Base-by-base conservation (phyloP, 2,797 vertebrate species). In the Loris lydekkerianus region DNA sequence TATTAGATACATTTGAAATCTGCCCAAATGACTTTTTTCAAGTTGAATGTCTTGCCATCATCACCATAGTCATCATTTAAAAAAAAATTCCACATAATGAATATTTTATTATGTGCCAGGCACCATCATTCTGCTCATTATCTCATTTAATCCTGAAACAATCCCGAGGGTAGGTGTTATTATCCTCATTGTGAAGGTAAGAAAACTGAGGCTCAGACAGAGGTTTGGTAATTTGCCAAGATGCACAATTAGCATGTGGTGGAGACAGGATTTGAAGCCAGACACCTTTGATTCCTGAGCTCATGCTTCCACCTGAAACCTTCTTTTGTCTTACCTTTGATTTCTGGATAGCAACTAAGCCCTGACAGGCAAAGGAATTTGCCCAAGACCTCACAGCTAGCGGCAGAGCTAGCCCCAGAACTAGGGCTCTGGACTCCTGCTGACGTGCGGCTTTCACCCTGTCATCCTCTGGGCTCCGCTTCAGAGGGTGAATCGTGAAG, bases 131-230 rank as follows among this genome's bases (percentile, higher is more conserved):
- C 77, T 43, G 37, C 56, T 15, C 49, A 49, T 86, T 84, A 46
- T 46, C 40, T 92, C 60, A 61, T 72, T 93, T 89, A 72, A 73
- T 43, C 63, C 58, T 40, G 7, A 40, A 92, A 69, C 58, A 87
- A 43, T 20, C 37, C 60, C 15, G 27, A 27, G 25, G 53, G 10
- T 27, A 63, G 17, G 9, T 3, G 31, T 43, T 40, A 1, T 21
- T 37, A 21, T 56, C 37, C 21, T 80, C 23, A 37, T 49, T 37
- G 53, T 5, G 23, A 27, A n/a, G 15, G 14, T 63, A 75, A 83
- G 93, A 86, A 83, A 53, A 63, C n/a, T 6, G 67, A 84, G 31
- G 69, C 27, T 77, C 17, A 29, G 58, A 23, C 17, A 43, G 49
- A 63, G 53, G 21, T 61, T 65, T 81, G 53, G 61, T 49, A 3